phyloP scores from a whole-genome alignment of 2,888 invertebrate genomes.

The Tribolium freemani region DNA sequence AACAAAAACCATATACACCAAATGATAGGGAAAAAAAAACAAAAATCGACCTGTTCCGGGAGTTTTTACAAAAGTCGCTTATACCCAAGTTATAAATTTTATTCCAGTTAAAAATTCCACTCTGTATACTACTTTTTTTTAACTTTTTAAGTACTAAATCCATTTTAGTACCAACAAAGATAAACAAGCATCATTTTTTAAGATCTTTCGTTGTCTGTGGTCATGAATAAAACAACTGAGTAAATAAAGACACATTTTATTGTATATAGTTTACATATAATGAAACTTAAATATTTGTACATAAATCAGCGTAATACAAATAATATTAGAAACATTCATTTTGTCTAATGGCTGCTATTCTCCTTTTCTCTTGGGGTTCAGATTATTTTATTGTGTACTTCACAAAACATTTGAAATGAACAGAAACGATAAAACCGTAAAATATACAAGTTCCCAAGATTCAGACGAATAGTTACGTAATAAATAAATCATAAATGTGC shows the following conservation, averaged over 20 bases:
- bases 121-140: too few relatives aligned
- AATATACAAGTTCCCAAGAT: background rate
- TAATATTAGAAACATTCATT: constrained; percentile 8
- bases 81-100: too few relatives aligned
- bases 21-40: too few relatives aligned
- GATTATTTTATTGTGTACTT: background rate
- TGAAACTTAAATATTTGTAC: constrained; percentile 41
- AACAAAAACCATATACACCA: too few relatives aligned
- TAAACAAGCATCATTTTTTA: too few relatives aligned
- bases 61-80: too few relatives aligned
- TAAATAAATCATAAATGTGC: background rate
- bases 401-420: background rate
- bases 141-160: too few relatives aligned
- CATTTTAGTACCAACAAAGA: too few relatives aligned
- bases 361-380: background rate
- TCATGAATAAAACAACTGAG: background rate
- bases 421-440: background rate
- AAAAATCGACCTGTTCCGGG: too few relatives aligned
- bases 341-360: constrained; percentile 9
- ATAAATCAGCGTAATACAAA: constrained; percentile 32
- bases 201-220: background rate
- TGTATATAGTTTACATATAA: constrained; percentile 30
- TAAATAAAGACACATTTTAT: constrained; percentile 32
- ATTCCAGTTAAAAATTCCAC: too few relatives aligned
- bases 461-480: background rate